A percentile compares a stretch with the other conserved stretches of the same genome.
Evolutionary conservation across 2,113 vertebrate genomes (phyloP).

Genomic region (Martes martes): DNA sequence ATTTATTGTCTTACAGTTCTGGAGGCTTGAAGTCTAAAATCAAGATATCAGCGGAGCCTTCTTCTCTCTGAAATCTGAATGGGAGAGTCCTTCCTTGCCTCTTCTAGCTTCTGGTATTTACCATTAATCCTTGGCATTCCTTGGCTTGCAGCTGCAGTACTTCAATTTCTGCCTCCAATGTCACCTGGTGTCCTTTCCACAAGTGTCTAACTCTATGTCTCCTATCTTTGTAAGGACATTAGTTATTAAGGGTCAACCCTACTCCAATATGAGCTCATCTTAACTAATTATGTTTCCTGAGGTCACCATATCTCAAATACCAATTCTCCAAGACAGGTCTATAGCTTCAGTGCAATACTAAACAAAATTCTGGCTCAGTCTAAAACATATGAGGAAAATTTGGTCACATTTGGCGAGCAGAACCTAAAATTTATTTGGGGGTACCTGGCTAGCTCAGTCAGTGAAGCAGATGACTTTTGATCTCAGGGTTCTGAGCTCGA

Average conservation of each 20-base stretch:
- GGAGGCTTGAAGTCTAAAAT: background rate
- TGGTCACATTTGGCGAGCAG: background rate
- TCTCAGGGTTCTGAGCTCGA: background rate
- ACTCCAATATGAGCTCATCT: background rate
- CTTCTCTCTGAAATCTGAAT: background rate
- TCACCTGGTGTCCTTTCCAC: background rate
- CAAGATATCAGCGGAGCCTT: background rate
- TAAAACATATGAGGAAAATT: background rate
- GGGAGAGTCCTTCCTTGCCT: background rate
- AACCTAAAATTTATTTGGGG: background rate
- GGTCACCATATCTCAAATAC: background rate
- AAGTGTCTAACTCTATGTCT: background rate
- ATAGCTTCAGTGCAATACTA: background rate
- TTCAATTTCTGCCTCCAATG: background rate
- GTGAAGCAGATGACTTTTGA: background rate
- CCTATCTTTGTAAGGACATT: background rate
- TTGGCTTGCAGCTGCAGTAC: background rate
- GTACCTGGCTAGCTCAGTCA: background rate
- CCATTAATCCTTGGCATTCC: background rate
- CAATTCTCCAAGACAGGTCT: background rate
- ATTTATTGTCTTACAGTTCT: background rate
- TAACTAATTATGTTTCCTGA: background rate
- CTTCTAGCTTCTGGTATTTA: background rate
- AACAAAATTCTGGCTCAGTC: background rate
- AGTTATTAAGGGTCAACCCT: background rate